Percentiles rank a stretch among this genome's conserved stretches.
phyloP scores from a whole-genome alignment of 2,888 invertebrate genomes.

The Mechanitis mazaeus region DNA sequence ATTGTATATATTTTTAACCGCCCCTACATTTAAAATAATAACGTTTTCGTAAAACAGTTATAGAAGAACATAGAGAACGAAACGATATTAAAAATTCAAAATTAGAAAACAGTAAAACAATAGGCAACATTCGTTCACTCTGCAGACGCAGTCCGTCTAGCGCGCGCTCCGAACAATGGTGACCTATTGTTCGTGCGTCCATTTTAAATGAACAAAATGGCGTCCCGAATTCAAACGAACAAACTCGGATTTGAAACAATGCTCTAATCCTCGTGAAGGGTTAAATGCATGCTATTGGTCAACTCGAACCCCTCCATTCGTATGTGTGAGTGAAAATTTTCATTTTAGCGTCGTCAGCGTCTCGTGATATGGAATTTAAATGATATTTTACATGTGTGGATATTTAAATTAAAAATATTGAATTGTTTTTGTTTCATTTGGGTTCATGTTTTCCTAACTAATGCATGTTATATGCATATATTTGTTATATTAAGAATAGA shows the following conservation, averaged over 20 bases:
- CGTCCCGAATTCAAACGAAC: slow-evolving; percentile 49
- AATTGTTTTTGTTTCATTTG: neutral
- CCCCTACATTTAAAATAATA: too few species aligned
- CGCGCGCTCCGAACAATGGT: slow-evolving; percentile 61
- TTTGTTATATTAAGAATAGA: too few species aligned
- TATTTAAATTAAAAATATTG: neutral
- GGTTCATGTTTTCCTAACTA: neutral
- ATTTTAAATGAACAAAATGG: slow-evolving; percentile 77
- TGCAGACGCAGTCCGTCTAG: slow-evolving; percentile 55
- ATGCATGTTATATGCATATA: too few species aligned
- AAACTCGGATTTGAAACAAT: slow-evolving; percentile 69
- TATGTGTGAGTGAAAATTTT: slow-evolving; percentile 35
- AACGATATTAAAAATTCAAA: slow-evolving; percentile 49
- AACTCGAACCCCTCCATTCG: slow-evolving; percentile 51
- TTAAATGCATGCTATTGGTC: slow-evolving; percentile 75
- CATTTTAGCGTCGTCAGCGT: slow-evolving; percentile 7
- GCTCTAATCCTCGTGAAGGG: slow-evolving; percentile 68
- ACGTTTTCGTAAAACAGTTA: slow-evolving; percentile 18
- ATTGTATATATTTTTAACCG: too few species aligned
- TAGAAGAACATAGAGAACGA: slow-evolving; percentile 33
- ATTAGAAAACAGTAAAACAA: slow-evolving; percentile 68
- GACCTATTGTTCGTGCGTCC: slow-evolving; percentile 69
- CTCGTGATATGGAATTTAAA: slow-evolving; percentile 7
- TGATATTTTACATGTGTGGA: neutral
- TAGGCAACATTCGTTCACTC: slow-evolving; percentile 54